Base-by-base conservation (phyloP, 2,888 invertebrate species). In the Ectobius pallidus region DNA sequence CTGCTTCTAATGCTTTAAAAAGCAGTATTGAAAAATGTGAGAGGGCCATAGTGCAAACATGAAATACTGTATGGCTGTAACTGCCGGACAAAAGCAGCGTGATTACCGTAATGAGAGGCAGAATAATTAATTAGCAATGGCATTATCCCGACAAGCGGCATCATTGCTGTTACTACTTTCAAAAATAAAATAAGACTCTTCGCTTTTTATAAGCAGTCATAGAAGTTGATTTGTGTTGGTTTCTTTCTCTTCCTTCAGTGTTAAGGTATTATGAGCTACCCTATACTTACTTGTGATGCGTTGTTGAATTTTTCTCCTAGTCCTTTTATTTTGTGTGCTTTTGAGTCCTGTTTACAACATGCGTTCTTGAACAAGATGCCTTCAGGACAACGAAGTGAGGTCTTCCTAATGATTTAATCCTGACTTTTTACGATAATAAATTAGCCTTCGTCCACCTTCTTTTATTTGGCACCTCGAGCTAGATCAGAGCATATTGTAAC, bases 51-150 rank as follows among this genome's bases (percentile, higher is more conserved):
- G 46, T 44, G 65, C 65, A 65, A 65, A 65, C 65, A 65, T 65
- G 65, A 65, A 65, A 65, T 65, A n/a, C n/a, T n/a, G n/a, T n/a
- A 65, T 65, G 65, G 27, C 42, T 44, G 65, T 65, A 65, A 65
- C 46, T 46, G 44, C 6, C n/a, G 16, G 27, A 65, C 65, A 65
- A 65, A 65, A 65, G 65, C 44, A 27, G 42, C 65, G 65, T 65
- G 65, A 65, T 44, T 44, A 27, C 34, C 44, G 65, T 65, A 65
- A 65, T 65, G 46, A 46, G 30, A 18, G 44, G 44, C 44, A 46
- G 42, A 44, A 58, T 65, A 65, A 65, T 65, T 65, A 65, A 65
- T 65, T 65, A 65, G 65, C 34, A 65, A 65, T 58, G 58, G 27
- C 58, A 58, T 58, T 58, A 58, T 58, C 58, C 58, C 52, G 52